A percentile compares a stretch with the other conserved stretches of the same genome.
phyloP scores from a whole-genome alignment of 2,888 invertebrate genomes.

The Epistrophella euchroma region DNA sequence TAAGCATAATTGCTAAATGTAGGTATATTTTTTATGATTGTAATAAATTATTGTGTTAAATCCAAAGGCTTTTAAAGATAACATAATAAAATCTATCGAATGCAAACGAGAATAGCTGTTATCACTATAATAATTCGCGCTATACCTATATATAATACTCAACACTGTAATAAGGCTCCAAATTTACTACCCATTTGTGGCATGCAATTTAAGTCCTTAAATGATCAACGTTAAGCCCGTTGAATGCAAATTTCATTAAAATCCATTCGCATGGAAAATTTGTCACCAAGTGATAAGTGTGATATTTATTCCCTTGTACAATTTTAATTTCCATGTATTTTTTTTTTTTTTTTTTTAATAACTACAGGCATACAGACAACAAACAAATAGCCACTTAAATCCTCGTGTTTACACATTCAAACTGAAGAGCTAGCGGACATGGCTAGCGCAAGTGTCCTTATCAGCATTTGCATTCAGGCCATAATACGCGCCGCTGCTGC shows the following conservation, averaged over 20 bases:
- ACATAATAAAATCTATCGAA: slow-evolving; percentile 6
- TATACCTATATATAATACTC: neutral
- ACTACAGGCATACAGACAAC: slow-evolving; percentile 49
- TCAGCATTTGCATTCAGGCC: slow-evolving; percentile 36
- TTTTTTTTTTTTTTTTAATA: too few species aligned
- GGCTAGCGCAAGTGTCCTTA: slow-evolving; percentile 48
- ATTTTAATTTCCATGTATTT: slow-evolving; percentile 45
- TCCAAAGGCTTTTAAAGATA: slow-evolving; percentile 19
- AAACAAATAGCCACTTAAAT: slow-evolving; percentile 73
- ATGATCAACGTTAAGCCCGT: slow-evolving; percentile 40
- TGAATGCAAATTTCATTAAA: slow-evolving; percentile 46
- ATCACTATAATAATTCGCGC: neutral
- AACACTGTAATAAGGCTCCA: neutral
- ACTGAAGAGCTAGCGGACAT: slow-evolving; percentile 5
- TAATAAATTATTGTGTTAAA: slow-evolving; percentile 13
- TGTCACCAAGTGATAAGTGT: slow-evolving; percentile 63
- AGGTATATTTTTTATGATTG: slow-evolving; percentile 1
- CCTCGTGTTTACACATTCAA: slow-evolving; percentile 67
- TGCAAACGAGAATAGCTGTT: slow-evolving; percentile 18
- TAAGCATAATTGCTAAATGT: too few species aligned
- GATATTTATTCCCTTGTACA: slow-evolving; percentile 62
- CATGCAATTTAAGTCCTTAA: slow-evolving; percentile 32
- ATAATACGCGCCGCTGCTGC: neutral
- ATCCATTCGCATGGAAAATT: slow-evolving; percentile 51
- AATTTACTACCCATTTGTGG: slow-evolving; percentile 33